Conservation (phyloP, 2,797 vertebrate genomes). For the Pantherophis alleghaniensis region DNA sequence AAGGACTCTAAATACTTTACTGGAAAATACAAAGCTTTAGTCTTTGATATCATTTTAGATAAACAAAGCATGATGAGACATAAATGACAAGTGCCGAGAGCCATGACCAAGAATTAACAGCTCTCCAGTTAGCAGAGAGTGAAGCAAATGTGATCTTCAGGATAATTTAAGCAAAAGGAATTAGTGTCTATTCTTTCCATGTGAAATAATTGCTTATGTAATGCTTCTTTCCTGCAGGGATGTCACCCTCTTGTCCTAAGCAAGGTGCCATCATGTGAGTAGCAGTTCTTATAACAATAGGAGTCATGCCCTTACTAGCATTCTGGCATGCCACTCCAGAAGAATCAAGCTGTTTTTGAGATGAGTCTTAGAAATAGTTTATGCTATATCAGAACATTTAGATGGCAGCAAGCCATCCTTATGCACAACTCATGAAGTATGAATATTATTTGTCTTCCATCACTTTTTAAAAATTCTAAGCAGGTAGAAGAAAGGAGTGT, state of each 20-base stretch:
- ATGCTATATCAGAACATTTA: not conserved
- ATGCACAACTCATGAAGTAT: not conserved
- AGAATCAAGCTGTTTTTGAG: not conserved
- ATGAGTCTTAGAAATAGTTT: not conserved
- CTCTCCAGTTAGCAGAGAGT: constrained; percentile 11
- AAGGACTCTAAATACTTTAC: not conserved
- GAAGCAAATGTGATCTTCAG: constrained; percentile 29
- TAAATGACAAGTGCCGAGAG: not conserved
- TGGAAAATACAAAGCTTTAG: not conserved
- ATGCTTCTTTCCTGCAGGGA: not conserved
- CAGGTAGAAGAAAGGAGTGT: not conserved
- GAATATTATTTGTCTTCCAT: not conserved
- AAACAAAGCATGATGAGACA: not conserved
- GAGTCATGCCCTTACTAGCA: not conserved
- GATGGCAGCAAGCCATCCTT: not conserved
- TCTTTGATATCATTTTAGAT: not conserved
- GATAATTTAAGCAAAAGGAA: constrained; percentile 26
- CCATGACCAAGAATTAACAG: not conserved
- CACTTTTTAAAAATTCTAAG: not conserved
- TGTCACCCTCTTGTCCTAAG: constrained; percentile 15
- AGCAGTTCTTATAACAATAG: constrained; percentile 24
- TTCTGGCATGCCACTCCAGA: not conserved
- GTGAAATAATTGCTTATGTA: constrained; percentile 40
- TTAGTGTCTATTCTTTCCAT: constrained; percentile 30
- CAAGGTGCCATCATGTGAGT: constrained; percentile 25